Base-by-base conservation (phyloP, 2,888 invertebrate species). In the Macrophya annulata region DNA sequence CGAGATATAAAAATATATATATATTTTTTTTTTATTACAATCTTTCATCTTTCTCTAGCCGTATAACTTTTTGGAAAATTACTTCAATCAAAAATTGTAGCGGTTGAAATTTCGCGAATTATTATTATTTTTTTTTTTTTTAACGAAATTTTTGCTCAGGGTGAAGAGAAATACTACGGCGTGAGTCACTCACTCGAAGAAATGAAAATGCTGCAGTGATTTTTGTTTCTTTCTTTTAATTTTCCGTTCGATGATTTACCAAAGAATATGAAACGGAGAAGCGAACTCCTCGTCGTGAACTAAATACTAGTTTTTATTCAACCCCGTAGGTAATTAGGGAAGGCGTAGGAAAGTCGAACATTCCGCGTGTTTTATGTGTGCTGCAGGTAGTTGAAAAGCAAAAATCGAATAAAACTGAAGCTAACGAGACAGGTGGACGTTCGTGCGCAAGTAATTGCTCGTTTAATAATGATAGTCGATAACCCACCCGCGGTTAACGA, bases 261-360 rank as follows among this genome's bases (percentile, higher is more conserved):
- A 71, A 40, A 10, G 40, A 40, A 40, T 40, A 71, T 9, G 71
- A 71, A 40, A 71, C 62, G 25, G 62, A 1, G 62, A 71, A 40
- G 25, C 37, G 37, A 40, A 74, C 72, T 74, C n/a, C 45, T 74
- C 21, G 72, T 4, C 21, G 72, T 4, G 3, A 74, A 74, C 45
- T 43, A 74, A 74, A 74, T 74, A 74, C 72, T 45, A 45, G 45
- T 74, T 74, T 74, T 74, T 74, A 45, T 45, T 71, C 71, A 55
- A 25, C 72, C 31, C 72, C 45, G 31, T 15, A 40, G 71, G 71
- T 71, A 71, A 71, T 71, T 71, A 71, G 71, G 31, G 71, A 40
- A 71, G 48, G 48, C 62, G 71, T 55, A 15, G 37, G 45, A 9
- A 74, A 74, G 72, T 74, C 45, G n/a, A 74, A 25, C 72, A 45